phyloP scores from a whole-genome alignment of 2,888 invertebrate genomes.

The Caenorhabditis drosophilae region DNA sequence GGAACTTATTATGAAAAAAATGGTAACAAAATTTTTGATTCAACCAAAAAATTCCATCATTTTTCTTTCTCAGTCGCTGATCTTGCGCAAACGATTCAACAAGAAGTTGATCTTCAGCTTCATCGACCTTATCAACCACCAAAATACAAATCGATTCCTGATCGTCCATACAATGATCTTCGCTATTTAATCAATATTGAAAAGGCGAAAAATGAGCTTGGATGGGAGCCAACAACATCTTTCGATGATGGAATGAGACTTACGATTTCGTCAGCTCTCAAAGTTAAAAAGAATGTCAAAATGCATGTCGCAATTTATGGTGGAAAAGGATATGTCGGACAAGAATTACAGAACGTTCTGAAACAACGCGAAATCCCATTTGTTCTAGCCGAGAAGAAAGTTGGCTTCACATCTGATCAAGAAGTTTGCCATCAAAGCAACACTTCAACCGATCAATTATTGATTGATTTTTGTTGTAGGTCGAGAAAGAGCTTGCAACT shows the following conservation, averaged over 20 bases:
- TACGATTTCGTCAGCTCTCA: constrained; percentile 57
- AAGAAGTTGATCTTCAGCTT: constrained; percentile 62
- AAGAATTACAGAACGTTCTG: constrained; percentile 53
- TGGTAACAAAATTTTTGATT: no score
- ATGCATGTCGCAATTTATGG: constrained; percentile 66
- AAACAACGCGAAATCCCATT: constrained; percentile 50
- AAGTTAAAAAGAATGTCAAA: constrained; percentile 45
- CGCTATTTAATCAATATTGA: constrained; percentile 64
- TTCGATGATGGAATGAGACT: constrained; percentile 64
- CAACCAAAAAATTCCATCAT: no score
- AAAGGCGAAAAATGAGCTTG: constrained; percentile 58
- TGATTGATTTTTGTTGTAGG: no score
- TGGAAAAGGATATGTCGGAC: constrained; percentile 50
- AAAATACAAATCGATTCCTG: constrained; percentile 60
- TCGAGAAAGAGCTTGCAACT: constrained; percentile 53
- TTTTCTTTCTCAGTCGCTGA: constrained; percentile 54
- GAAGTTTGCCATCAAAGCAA: no score
- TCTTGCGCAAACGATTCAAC: constrained; percentile 60
- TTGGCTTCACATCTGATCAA: constrained; percentile 56
- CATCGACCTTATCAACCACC: constrained; percentile 37
- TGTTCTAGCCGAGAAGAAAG: constrained; percentile 54
- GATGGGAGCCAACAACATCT: constrained; percentile 60
- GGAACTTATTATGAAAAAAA: constrained; percentile 67
- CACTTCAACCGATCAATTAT: no score
- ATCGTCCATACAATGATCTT: constrained; percentile 68